Conservation (phyloP, 2,113 vertebrate species). For the Uria lomvia region DNA sequence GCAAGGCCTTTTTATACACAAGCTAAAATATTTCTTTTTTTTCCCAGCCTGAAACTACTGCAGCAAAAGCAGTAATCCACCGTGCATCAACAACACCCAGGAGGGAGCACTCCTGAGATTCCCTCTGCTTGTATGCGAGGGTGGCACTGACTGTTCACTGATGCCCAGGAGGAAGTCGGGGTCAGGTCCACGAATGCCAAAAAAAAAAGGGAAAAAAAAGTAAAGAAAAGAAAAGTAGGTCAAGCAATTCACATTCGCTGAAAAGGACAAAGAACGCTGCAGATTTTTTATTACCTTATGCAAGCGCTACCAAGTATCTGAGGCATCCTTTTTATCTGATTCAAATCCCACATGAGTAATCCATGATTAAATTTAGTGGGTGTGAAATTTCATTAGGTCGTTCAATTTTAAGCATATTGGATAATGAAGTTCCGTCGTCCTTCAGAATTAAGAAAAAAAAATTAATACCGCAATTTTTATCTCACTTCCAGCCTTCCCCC, state of each 20-base stretch:
- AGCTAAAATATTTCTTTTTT: background rate
- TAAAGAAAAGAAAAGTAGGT: slow-evolving; percentile 26
- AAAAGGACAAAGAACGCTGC: slow-evolving; percentile 18
- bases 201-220: accelerated
- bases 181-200: background rate
- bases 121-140: accelerated
- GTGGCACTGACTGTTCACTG: background rate
- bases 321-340: slow-evolving; percentile 40
- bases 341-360: slow-evolving; percentile 54
- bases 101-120: background rate
- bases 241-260: background rate
- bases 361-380: slow-evolving; percentile 52
- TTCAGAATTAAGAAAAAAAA: slow-evolving; percentile 15
- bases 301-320: slow-evolving; percentile 37
- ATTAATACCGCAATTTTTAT: slow-evolving; percentile 22
- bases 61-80: background rate
- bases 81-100: background rate
- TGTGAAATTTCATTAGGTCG: slow-evolving; percentile 64
- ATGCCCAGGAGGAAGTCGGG: background rate
- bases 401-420: slow-evolving; percentile 62
- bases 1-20: background rate
- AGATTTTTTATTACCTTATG: slow-evolving; percentile 33
- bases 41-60: background rate
- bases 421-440: slow-evolving; percentile 58
- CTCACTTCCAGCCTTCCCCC: slow-evolving; percentile 13